These are phyloP conservation scores for Oscheius sp. DNA, from an alignment of 2,888 invertebrate genomes.

Conservation along the genomic window DNA sequence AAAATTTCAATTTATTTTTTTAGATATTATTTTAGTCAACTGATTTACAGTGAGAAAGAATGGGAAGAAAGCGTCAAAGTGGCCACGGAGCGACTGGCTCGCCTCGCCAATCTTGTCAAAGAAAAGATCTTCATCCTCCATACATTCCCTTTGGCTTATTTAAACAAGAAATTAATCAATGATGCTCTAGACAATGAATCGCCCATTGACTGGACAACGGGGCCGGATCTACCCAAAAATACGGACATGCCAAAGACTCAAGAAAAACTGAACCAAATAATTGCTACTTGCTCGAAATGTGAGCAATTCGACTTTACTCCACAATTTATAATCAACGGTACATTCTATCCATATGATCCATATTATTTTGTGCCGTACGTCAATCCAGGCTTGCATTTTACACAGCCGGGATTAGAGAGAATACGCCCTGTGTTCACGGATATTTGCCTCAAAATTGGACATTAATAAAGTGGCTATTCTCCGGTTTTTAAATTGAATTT, in stretches of 20 bases:
- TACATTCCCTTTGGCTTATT: neutral
- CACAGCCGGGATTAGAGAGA: slow-evolving; percentile 4
- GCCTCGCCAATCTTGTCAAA: neutral
- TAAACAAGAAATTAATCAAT: neutral
- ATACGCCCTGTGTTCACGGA: neutral
- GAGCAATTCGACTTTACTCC: neutral
- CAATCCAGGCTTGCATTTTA: slow-evolving; percentile 3
- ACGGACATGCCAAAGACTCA: neutral
- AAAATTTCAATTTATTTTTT: too few species aligned
- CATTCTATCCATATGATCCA: slow-evolving; percentile 9
- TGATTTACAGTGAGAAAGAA: neutral
- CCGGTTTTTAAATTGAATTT: too few species aligned
- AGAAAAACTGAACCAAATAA: neutral
- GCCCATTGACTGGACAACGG: too few species aligned
- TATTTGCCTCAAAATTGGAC: neutral
- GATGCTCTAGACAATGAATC: neutral
- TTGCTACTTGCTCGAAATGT: neutral
- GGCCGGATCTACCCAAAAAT: neutral
- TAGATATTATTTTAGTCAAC: too few species aligned
- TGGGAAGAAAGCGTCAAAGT: neutral
- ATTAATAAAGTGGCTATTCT: neutral
- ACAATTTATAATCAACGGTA: neutral
- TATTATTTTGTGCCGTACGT: neutral
- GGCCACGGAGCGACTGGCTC: neutral
- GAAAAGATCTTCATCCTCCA: slow-evolving; percentile 1